Conservation (phyloP, 1,140 invertebrate genomes). For the Lordiphosa stackelbergi region DNA sequence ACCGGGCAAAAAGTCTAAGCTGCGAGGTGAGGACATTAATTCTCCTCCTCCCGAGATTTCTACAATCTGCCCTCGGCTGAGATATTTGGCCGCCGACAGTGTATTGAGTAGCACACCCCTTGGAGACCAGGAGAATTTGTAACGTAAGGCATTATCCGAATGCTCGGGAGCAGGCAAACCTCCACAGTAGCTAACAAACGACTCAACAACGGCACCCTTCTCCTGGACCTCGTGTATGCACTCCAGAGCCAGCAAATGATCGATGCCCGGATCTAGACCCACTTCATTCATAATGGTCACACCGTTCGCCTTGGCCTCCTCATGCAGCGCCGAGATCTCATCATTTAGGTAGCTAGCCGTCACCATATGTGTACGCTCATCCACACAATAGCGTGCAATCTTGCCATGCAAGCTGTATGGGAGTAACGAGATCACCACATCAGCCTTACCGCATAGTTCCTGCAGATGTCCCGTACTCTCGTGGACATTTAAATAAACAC, state of each 20-base stretch:
- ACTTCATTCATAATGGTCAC: conserved; percentile 96
- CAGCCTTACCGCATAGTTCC: conserved; percentile 85
- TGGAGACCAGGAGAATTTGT: conserved; percentile 99
- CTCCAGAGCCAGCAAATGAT: conserved; percentile 97
- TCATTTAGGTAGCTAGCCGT: conserved; percentile 96
- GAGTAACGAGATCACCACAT: conserved; percentile 93
- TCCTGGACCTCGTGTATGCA: conserved; percentile 93
- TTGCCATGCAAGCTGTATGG: conserved; percentile 93
- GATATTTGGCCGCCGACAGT: conserved; percentile 91
- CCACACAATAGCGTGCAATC: conserved; percentile 92
- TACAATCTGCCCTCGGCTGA: conserved; percentile 90
- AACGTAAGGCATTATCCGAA: conserved; percentile 95
- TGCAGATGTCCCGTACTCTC: conserved; percentile 85
- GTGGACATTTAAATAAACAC: conserved; percentile 88
- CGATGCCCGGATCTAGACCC: conserved; percentile 97
- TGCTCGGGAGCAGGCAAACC: conserved; percentile 96
- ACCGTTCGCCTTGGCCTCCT: conserved; percentile 88
- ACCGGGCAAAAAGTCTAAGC: conserved; percentile 94
- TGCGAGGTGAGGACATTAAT: conserved; percentile 87
- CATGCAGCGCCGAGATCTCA: conserved; percentile 87
- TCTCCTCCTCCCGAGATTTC: conserved; percentile 94
- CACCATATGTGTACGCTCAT: conserved; percentile 92
- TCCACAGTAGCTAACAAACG: conserved; percentile 98
- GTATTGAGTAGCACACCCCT: conserved; percentile 93
- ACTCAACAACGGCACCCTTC: conserved; percentile 90